Evolutionary conservation across 2,888 invertebrate species (phyloP).

Genomic region (Pristionchus maxplancki): DNA sequence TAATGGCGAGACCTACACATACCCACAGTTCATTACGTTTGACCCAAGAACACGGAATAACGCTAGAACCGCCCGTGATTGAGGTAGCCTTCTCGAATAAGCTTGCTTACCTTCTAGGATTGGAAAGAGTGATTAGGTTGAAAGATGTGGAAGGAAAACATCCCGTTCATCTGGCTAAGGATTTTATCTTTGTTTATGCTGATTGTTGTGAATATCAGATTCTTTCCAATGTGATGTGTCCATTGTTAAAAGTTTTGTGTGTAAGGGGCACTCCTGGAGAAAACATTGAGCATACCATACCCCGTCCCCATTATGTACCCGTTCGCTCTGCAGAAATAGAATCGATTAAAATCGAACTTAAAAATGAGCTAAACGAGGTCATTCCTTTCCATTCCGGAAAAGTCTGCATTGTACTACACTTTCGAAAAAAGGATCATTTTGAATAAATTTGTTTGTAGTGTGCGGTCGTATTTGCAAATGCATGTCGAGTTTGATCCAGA

Average conservation of each 20-base stretch:
- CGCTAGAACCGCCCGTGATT: too few species aligned
- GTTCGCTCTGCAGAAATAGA: neutral
- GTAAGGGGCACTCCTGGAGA: neutral
- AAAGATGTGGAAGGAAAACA: too few species aligned
- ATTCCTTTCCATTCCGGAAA: slow-evolving; percentile 32
- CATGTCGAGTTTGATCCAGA: too few species aligned
- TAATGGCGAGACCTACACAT: too few species aligned
- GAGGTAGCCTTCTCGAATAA: neutral
- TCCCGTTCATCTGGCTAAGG: neutral
- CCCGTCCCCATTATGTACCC: neutral
- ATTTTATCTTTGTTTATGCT: slow-evolving; percentile 32
- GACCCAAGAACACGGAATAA: too few species aligned
- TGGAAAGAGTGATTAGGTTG: neutral
- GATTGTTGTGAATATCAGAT: slow-evolving; percentile 2
- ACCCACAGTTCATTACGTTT: too few species aligned
- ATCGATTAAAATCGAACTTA: neutral
- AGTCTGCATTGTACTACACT: slow-evolving; percentile 24
- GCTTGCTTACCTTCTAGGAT: neutral
- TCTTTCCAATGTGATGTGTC: slow-evolving; percentile 16
- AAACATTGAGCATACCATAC: neutral
- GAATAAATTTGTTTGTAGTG: too few species aligned
- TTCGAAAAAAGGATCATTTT: too few species aligned
- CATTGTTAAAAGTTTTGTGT: neutral
- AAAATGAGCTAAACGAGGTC: slow-evolving; percentile 24
- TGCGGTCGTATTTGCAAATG: too few species aligned